A percentile compares a stretch with the other conserved stretches of the same genome.
Evolutionary conservation across 2,113 vertebrate species (phyloP).

Genomic region (Vanacampus margaritifer): DNA sequence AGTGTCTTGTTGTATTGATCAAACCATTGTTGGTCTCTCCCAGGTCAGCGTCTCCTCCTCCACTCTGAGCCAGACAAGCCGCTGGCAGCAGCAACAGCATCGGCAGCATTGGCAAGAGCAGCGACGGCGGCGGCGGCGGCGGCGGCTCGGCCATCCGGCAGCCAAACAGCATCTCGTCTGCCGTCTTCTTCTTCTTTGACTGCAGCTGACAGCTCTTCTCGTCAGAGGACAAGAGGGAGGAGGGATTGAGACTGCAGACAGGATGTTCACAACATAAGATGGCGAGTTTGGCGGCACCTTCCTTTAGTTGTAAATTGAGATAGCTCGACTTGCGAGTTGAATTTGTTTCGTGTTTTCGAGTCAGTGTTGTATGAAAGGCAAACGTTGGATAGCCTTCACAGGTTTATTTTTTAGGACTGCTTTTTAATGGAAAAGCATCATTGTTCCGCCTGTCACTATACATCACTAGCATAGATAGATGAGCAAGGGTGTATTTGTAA

Average conservation of each 20-base stretch:
- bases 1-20: neutral
- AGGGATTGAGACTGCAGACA: neutral
- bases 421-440: too few species aligned
- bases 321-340: neutral
- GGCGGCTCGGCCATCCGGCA: neutral
- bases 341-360: neutral
- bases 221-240: slow-evolving; percentile 3
- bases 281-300: neutral
- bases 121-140: neutral
- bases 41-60: neutral
- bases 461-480: too few species aligned
- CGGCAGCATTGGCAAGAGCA: neutral
- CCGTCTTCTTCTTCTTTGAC: neutral
- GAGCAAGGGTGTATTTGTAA: too few species aligned
- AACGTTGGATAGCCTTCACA: too few species aligned
- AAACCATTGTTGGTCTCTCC: neutral
- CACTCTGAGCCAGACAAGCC: slow-evolving; percentile 6
- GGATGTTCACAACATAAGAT: neutral
- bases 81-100: neutral
- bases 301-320: neutral
- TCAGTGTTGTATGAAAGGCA: neutral
- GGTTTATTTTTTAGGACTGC: neutral
- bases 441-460: too few species aligned
- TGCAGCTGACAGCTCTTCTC: neutral
- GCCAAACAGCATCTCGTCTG: slow-evolving; percentile 1